Evolutionary conservation across 2,113 vertebrate species (phyloP).

Genomic region (Bucco capensis): DNA sequence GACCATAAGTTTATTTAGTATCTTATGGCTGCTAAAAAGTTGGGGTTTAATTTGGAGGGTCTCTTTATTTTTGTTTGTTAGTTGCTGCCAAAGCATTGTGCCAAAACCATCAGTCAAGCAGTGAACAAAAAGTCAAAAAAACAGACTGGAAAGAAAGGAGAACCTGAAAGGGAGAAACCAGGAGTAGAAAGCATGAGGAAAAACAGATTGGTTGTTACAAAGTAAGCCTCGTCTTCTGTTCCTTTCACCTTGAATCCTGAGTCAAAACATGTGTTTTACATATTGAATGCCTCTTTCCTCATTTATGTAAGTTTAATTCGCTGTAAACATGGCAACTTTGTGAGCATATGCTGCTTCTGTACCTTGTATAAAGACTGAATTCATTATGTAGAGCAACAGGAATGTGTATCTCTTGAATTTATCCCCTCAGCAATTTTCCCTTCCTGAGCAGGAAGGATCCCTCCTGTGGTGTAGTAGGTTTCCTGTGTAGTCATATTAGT

Average conservation of each 20-base stretch:
- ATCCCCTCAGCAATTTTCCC: not conserved
- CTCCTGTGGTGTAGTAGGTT: not conserved
- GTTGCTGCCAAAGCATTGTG: slow-evolving; percentile 98
- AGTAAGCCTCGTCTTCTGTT: slow-evolving; percentile 77
- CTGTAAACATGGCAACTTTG: not conserved
- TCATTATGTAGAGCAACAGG: not conserved
- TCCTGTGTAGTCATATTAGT: not conserved
- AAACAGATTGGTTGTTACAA: slow-evolving; percentile 96
- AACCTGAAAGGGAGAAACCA: slow-evolving; percentile 96
- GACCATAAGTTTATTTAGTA: not conserved
- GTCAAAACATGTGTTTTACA: not conserved
- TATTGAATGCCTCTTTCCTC: not conserved
- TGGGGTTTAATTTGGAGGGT: not conserved
- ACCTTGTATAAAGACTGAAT: not conserved
- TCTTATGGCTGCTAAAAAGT: not conserved
- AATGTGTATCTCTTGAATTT: not conserved
- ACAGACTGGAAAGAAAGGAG: slow-evolving; percentile 97
- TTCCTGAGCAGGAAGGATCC: not conserved
- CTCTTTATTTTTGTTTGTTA: slow-evolving; percentile 51
- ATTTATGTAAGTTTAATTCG: not conserved
- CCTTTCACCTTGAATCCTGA: not conserved
- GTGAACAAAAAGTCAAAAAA: slow-evolving; percentile 99
- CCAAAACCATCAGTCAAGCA: slow-evolving; percentile 99
- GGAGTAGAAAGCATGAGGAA: slow-evolving; percentile 99
- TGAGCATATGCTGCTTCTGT: not conserved